Base-by-base conservation (phyloP, 2,888 invertebrate species). In the Atethmia centrago region DNA sequence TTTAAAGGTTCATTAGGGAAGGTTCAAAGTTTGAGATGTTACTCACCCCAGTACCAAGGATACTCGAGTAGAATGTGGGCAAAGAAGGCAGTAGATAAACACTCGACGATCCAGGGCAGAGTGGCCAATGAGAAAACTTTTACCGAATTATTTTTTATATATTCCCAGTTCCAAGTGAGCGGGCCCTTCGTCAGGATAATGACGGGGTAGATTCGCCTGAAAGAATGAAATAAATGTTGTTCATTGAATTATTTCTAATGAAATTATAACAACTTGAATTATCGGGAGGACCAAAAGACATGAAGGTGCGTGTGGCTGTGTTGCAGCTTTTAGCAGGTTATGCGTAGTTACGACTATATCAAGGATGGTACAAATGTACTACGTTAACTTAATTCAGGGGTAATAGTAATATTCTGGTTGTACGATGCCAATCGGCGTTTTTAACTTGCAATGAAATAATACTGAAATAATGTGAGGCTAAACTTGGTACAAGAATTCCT, bases 21-120 rank as follows among this genome's bases (percentile, higher is more conserved):
- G 28, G 61, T 76, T 81, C 62, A 66, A 80, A 83, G 84, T 79
- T 85, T 75, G 53, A 71, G 69, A 83, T 77, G 74, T 82, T 84
- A 76, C 96, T 95, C 87, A 96, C 96, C 96, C 96, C 96, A 96
- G 88, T 95, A 95, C 96, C 96, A 96, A 74, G 95, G 94, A 89
- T 93, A 96, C 75, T 92, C 94, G 74, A 96, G 93, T 65, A 96
- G 91, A 83, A 95, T 89, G 86, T 96, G 93, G 68, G 93, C 89
- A 85, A 95, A 92, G 89, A 95, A 92, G 68, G 95, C 94, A 80
- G 88, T 93, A 77, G 95, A 93, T 86, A 95, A 92, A 92, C 96
- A 96, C 90, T 96, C 96, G 67, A 95, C 93, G 79, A 93, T 91
- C 96, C 96, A 96, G 58, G 96, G 96, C 77, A 96, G 88, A 74